phyloP scores from a whole-genome alignment of 2,888 invertebrate genomes.

The Scaptomyza cyrtandrae region DNA sequence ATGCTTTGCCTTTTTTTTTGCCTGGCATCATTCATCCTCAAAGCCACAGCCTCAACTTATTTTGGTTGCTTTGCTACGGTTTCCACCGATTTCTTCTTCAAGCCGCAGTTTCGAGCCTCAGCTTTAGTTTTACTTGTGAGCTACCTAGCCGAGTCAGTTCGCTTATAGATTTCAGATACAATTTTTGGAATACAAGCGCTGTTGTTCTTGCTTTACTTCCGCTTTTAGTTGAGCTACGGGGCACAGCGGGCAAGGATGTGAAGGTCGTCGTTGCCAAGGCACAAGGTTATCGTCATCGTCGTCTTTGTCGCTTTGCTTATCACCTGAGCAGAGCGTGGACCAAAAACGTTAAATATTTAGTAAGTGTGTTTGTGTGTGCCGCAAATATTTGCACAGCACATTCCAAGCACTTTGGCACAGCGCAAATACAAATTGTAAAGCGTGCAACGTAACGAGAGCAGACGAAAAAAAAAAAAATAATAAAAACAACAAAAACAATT shows the following conservation, averaged over 20 bases:
- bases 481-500: conserved; percentile 1
- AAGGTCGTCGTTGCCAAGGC: conserved; percentile 59
- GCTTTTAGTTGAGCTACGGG: conserved; percentile 18
- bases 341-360: conserved; percentile 27
- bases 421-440: conserved; percentile 58
- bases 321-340: conserved; percentile 40
- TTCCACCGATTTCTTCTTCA: conserved; percentile 14
- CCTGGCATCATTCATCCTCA: conserved; percentile 38
- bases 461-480: background rate
- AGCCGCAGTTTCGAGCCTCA: background rate
- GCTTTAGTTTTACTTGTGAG: conserved; percentile 8
- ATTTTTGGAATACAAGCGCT: conserved; percentile 25
- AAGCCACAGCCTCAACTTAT: conserved; percentile 40
- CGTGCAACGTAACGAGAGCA: conserved; percentile 49
- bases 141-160: conserved; percentile 31
- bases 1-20: background rate
- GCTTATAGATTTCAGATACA: conserved; percentile 39
- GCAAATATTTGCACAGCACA: conserved; percentile 73
- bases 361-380: conserved; percentile 32
- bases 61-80: conserved; percentile 9
- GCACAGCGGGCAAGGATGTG: conserved; percentile 60
- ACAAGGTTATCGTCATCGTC: conserved; percentile 61
- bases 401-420: conserved; percentile 68
- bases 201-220: conserved; percentile 46
- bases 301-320: conserved; percentile 55